Evolutionary conservation across 2,797 vertebrate species (phyloP), one percentile per base, ranked within the genome.

Genomic region (Sorex maritimensis): DNA sequence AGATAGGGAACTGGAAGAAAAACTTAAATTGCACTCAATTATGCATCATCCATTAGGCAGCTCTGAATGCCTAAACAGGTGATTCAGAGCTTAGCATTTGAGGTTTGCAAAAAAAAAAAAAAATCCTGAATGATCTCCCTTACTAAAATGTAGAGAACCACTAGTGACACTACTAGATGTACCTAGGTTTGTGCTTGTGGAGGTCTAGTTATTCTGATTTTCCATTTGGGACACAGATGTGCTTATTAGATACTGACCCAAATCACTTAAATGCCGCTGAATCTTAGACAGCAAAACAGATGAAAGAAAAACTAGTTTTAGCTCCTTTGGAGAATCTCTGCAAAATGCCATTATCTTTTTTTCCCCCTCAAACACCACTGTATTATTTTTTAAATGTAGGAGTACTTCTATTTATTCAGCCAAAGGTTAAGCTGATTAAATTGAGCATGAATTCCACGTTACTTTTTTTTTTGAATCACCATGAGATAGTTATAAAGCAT

Each of bases 251-350:
- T 67, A 86, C 90, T 34, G 63, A 95, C 1, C 30, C 86, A 80
- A 3, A 78, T 83, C 85, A 95, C 34, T 46, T 52, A 81, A 93
- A 2, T 17, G n/a, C 17, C 84, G 79, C 2, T 71, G 71, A 87
- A 88, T 95, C 81, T 81, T 67, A 86, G 79, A 78, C 7, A 23
- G 92, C 68, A 95, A 96, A 97, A 96, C 15, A 85, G 52, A 34
- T 63, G 61, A 74, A 30, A 38, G 84, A 96, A 94, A 63, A 83
- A 71, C 55, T 10, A 96, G 91, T 86, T 96, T 65, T 41, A 10
- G 82, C n/a, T 26, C 28, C 65, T 91, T 86, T 92, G 65, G 61
- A 38, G 24, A 38, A 52, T 69, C 93, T 94, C 71, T 91, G 52
- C 81, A 92, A 92, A 95, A 26, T 67, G 44, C 41, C 58, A 71